A percentile compares a stretch with the other conserved stretches of the same genome.
These are phyloP conservation scores for Coenonympha arcania DNA, from an alignment of 2,888 invertebrate species.

Conservation along the genomic window DNA sequence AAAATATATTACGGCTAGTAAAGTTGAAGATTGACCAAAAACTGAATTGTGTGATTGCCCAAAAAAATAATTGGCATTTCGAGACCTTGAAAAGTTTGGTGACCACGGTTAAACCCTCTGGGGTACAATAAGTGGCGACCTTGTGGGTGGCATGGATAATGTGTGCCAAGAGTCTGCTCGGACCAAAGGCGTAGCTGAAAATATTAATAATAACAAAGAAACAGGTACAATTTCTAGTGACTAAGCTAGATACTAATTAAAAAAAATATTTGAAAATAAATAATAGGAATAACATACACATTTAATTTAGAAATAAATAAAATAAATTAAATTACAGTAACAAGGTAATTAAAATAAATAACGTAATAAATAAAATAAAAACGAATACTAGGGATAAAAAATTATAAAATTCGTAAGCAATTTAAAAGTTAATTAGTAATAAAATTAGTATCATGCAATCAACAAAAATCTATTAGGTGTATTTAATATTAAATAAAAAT, in stretches of 20 bases:
- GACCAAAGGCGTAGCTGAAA: conserved; percentile 71
- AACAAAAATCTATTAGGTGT: no score
- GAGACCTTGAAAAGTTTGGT: conserved; percentile 31
- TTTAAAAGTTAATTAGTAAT: no score
- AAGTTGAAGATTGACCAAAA: not conserved
- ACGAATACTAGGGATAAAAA: no score
- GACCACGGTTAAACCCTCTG: conserved; percentile 32
- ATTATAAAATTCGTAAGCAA: no score
- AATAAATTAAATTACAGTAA: no score
- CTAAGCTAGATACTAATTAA: not conserved
- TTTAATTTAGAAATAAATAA: not conserved
- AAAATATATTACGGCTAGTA: not conserved
- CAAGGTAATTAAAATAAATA: no score
- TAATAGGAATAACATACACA: not conserved
- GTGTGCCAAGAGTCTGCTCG: conserved; percentile 73
- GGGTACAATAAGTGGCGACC: conserved; percentile 61
- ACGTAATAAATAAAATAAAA: not conserved
- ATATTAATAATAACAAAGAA: conserved; percentile 24
- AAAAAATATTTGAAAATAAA: not conserved
- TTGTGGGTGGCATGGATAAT: conserved; percentile 69
- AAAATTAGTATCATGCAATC: no score
- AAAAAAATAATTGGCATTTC: conserved; percentile 24
- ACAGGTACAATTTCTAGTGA: conserved; percentile 9
- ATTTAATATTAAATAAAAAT: no score
- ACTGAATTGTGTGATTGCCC: not conserved